Percentiles rank a stretch among this genome's conserved stretches.
Evolutionary conservation across 2,888 invertebrate genomes (phyloP).

Genomic region (Drosophila greeni): DNA sequence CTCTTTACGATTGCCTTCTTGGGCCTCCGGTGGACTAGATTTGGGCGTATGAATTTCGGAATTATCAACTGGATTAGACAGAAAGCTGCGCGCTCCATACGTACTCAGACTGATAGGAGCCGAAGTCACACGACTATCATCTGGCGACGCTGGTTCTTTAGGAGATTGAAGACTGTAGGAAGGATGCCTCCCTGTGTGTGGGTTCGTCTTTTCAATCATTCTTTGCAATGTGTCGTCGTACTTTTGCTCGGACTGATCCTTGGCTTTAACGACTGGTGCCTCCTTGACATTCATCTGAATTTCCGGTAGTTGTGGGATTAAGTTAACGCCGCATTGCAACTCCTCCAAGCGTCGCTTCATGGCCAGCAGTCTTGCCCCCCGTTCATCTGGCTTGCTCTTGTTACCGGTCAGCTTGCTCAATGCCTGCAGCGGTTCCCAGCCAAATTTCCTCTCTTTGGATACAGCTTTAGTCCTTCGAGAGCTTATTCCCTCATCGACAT

Average conservation of each 20-base stretch:
- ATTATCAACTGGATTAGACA: conserved; percentile 30
- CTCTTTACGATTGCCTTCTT: background rate
- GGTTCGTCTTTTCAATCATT: conserved; percentile 37
- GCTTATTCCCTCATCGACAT: background rate
- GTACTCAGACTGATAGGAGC: background rate
- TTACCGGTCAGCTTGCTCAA: background rate
- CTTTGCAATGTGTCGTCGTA: conserved; percentile 31
- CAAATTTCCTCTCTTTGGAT: background rate
- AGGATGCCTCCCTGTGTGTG: background rate
- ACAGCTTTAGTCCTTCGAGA: background rate
- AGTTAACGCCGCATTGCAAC: background rate
- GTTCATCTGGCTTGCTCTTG: background rate
- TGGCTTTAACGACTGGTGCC: background rate
- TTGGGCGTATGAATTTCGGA: background rate
- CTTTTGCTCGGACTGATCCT: background rate
- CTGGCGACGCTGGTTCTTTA: background rate
- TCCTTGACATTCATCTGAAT: background rate
- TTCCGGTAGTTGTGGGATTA: background rate
- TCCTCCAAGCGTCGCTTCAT: conserved; percentile 22
- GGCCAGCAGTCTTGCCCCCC: conserved; percentile 15
- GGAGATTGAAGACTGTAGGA: background rate
- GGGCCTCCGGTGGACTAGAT: conserved; percentile 31
- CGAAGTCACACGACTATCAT: background rate
- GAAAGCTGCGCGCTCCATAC: conserved; percentile 32
- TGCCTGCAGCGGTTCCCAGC: conserved; percentile 26